These are phyloP conservation scores for Machaerirhynchus nigripectus DNA, from an alignment of 2,113 vertebrate genomes.

Conservation along the genomic window DNA sequence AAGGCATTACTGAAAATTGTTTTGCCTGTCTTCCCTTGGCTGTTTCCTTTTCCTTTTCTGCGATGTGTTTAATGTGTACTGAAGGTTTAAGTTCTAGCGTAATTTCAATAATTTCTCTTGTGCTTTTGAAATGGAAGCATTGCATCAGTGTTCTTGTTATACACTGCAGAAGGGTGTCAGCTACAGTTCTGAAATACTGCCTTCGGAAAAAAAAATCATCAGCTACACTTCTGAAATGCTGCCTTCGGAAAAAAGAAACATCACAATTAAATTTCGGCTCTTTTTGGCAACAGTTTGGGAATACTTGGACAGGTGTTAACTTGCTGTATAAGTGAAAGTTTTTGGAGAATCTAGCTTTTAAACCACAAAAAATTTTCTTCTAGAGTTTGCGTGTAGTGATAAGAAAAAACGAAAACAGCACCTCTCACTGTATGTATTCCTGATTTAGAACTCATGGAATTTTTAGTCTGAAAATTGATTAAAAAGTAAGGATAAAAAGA, in stretches of 20 bases:
- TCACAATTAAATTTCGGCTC: neutral
- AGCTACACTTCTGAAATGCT: neutral
- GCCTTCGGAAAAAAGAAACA: neutral
- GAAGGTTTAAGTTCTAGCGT: neutral
- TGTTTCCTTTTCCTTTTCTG: neutral
- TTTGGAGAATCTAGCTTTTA: neutral
- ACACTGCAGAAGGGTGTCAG: neutral
- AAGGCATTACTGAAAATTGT: neutral
- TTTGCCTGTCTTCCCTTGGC: neutral
- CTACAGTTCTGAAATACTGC: neutral
- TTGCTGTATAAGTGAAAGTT: neutral
- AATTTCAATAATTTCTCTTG: neutral
- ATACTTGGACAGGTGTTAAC: neutral
- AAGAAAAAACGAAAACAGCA: neutral
- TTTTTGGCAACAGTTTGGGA: neutral
- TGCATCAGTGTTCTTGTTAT: rapidly evolving
- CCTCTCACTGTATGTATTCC: neutral
- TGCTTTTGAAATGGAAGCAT: neutral
- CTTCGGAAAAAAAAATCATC: neutral
- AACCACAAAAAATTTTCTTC: neutral
- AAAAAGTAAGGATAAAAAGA: neutral
- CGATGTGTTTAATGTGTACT: neutral
- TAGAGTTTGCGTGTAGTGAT: no score
- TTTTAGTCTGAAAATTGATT: neutral
- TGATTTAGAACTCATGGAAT: neutral